Evolutionary conservation across 53 echinoderm and acorn worm genomes (phyloP).

Genomic region (Echinarachnius parma): DNA sequence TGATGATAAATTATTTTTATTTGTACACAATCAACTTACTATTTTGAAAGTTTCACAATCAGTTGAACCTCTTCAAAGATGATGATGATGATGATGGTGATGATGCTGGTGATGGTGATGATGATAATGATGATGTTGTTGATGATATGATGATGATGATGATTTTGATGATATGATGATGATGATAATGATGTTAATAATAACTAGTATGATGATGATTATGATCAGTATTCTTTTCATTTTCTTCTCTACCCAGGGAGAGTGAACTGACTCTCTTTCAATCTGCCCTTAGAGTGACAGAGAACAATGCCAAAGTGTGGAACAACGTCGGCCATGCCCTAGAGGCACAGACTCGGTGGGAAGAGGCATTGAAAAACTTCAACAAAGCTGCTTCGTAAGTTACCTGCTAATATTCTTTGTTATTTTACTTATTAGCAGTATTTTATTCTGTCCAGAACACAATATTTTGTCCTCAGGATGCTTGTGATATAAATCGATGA

Average conservation of each 20-base stretch:
- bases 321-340: conserved; percentile 73
- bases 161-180: not conserved
- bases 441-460: no score
- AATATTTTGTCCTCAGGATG: no score
- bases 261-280: conserved; percentile 36
- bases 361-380: conserved; percentile 55
- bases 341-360: conserved; percentile 49
- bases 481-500: no score
- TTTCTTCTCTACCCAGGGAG: conserved; percentile 3
- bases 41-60: no score
- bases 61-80: no score
- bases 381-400: conserved; percentile 61
- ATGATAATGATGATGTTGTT: not conserved
- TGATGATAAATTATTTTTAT: not conserved
- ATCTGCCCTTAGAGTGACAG: conserved; percentile 55
- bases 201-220: not conserved
- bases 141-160: not conserved
- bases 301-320: conserved; percentile 66
- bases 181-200: no score
- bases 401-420: no score
- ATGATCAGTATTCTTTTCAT: not conserved
- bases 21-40: no score
- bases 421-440: no score
- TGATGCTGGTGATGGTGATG: not conserved
- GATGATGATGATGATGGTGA: not conserved